Evolutionary conservation across 2,888 invertebrate species (phyloP).

Genomic region (Cremastinae sp.): DNA sequence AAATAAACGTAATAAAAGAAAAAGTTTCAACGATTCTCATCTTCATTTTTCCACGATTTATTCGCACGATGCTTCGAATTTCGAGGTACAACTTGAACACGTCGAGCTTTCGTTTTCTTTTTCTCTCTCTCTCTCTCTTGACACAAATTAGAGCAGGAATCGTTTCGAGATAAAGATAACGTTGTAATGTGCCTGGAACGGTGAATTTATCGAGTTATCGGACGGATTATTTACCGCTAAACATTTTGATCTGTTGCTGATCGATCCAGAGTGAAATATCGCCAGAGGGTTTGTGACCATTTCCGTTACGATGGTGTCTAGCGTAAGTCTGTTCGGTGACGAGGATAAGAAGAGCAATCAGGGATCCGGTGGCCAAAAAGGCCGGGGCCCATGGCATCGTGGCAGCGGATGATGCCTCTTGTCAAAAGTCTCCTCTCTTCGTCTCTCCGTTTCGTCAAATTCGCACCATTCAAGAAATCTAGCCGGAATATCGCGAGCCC

Average conservation of each 20-base stretch:
- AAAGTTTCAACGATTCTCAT: too few relatives aligned
- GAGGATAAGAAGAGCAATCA: conserved; percentile 66
- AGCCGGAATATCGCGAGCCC: too few relatives aligned
- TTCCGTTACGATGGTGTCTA: conserved; percentile 74
- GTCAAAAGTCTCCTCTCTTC: conserved; percentile 25
- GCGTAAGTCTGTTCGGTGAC: conserved; percentile 69
- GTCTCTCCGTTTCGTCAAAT: conserved; percentile 14
- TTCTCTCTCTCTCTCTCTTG: too few relatives aligned
- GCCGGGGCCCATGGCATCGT: conserved; percentile 75
- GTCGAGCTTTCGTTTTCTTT: too few relatives aligned
- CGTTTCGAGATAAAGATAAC: too few relatives aligned
- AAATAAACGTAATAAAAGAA: too few relatives aligned
- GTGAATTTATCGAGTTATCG: too few relatives aligned
- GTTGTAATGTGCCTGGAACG: too few relatives aligned
- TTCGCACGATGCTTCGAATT: too few relatives aligned
- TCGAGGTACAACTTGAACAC: not conserved
- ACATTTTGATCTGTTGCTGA: conserved; percentile 94
- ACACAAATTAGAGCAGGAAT: too few relatives aligned
- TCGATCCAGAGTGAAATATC: conserved; percentile 95
- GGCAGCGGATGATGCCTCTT: conserved; percentile 54
- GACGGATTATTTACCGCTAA: conserved; percentile 87
- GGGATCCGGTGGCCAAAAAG: conserved; percentile 71
- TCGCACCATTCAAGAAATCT: too few relatives aligned
- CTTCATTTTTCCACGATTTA: too few relatives aligned
- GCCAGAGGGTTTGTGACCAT: conserved; percentile 78